These are phyloP conservation scores for Halcyon chelicuti DNA, from an alignment of 2,797 vertebrate species.

Conservation along the genomic window DNA sequence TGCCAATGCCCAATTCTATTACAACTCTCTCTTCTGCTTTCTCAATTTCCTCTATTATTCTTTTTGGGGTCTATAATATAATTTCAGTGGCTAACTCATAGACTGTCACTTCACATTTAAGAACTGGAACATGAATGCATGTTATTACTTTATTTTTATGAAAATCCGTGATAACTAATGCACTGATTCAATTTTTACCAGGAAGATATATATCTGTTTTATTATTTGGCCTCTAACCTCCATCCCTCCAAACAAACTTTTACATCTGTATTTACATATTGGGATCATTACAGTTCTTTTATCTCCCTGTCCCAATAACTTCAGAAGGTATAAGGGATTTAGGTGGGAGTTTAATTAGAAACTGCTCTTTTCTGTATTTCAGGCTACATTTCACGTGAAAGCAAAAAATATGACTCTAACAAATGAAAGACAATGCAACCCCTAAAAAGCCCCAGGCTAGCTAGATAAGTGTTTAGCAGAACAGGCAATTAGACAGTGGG, in stretches of 20 bases:
- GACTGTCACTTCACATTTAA: conserved; percentile 63
- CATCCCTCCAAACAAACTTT: conserved; percentile 23
- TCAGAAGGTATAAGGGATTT: not conserved
- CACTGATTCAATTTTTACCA: not conserved
- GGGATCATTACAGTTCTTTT: not conserved
- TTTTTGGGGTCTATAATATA: conserved; percentile 32
- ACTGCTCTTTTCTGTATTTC: not conserved
- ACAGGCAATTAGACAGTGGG: not conserved
- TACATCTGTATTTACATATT: not conserved
- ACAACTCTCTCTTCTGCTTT: conserved; percentile 11
- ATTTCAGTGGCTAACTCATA: conserved; percentile 39
- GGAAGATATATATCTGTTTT: not conserved
- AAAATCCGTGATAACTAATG: conserved; percentile 34
- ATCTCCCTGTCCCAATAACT: not conserved
- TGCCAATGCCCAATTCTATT: conserved; percentile 29
- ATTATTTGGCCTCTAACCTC: not conserved
- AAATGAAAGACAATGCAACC: not conserved
- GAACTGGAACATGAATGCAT: not conserved
- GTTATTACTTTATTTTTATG: conserved; percentile 44
- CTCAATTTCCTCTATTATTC: conserved; percentile 46
- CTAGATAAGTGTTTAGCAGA: not conserved
- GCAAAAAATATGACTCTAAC: not conserved
- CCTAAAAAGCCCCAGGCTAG: not conserved
- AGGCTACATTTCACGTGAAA: not conserved
- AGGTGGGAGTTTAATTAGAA: conserved; percentile 28